Conservation (phyloP, 2,888 invertebrate species). For the Microplitis manilae region DNA sequence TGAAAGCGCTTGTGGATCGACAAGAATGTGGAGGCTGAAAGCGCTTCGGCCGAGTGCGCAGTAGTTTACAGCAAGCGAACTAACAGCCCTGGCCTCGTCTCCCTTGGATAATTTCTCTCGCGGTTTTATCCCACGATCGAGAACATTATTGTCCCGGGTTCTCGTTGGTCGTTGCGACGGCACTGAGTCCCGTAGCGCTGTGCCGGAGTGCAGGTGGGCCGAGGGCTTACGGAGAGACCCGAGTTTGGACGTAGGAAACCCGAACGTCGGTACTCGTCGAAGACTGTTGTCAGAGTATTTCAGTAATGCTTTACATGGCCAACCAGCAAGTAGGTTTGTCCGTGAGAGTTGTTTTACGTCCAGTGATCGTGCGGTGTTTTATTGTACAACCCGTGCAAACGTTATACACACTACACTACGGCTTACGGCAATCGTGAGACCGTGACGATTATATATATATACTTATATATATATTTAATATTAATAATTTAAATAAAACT, state of each 20-base stretch:
- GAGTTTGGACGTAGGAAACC: slow-evolving; percentile 66
- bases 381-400: slow-evolving; percentile 20
- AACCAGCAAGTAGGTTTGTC: slow-evolving; percentile 62
- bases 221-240: slow-evolving; percentile 67
- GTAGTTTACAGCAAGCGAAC: slow-evolving; percentile 31
- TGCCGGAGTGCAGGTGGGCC: slow-evolving; percentile 75
- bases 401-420: slow-evolving; percentile 33
- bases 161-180: slow-evolving; percentile 14
- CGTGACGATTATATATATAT: slow-evolving; percentile 36
- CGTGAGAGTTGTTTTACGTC: slow-evolving; percentile 61
- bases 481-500: not conserved
- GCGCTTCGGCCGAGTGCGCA: slow-evolving; percentile 31
- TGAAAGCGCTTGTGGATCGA: slow-evolving; percentile 29
- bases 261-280: slow-evolving; percentile 62
- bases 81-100: slow-evolving; percentile 51
- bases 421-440: slow-evolving; percentile 46
- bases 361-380: slow-evolving; percentile 60
- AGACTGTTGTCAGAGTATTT: slow-evolving; percentile 68
- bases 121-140: slow-evolving; percentile 13
- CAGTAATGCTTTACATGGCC: slow-evolving; percentile 71
- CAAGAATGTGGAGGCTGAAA: slow-evolving; percentile 27
- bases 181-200: slow-evolving; percentile 56
- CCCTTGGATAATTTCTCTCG: slow-evolving; percentile 42
- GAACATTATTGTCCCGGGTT: slow-evolving; percentile 8
- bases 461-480: not conserved